These are phyloP conservation scores for Parazoanthus atlanticus DNA, from an alignment of 92 coral and sea anemone genomes.

Conservation along the genomic window DNA sequence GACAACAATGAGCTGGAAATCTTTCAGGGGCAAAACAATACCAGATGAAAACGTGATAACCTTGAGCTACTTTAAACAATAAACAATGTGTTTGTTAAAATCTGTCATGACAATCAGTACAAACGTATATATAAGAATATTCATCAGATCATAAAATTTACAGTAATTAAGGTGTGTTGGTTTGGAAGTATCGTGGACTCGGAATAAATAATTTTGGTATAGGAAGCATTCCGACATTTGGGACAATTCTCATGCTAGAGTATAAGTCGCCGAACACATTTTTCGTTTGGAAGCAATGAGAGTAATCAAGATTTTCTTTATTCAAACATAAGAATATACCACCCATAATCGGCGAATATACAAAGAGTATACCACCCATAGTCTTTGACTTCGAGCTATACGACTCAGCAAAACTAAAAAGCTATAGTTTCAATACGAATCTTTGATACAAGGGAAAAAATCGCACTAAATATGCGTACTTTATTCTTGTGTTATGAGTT, in stretches of 20 bases:
- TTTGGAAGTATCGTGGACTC: too few species aligned
- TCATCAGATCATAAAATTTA: neutral
- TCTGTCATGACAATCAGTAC: neutral
- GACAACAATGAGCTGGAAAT: neutral
- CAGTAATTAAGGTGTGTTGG: neutral
- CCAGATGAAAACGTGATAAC: neutral
- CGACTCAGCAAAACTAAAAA: too few species aligned
- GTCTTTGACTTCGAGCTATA: too few species aligned
- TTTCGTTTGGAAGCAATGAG: neutral
- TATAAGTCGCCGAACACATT: neutral
- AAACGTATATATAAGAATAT: neutral
- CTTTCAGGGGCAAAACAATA: neutral
- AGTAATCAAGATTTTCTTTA: neutral
- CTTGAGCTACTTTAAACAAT: neutral
- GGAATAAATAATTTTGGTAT: neutral
- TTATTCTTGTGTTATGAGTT: neutral
- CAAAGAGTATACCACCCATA: too few species aligned
- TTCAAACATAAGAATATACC: neutral
- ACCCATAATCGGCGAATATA: too few species aligned
- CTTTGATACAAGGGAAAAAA: too few species aligned
- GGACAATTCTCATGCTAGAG: neutral
- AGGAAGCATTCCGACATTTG: neutral
- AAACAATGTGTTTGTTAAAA: neutral
- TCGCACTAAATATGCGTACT: too few species aligned
- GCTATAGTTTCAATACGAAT: too few species aligned